Conservation (phyloP, 1,140 invertebrate genomes). For the Nasonia longicornis region DNA sequence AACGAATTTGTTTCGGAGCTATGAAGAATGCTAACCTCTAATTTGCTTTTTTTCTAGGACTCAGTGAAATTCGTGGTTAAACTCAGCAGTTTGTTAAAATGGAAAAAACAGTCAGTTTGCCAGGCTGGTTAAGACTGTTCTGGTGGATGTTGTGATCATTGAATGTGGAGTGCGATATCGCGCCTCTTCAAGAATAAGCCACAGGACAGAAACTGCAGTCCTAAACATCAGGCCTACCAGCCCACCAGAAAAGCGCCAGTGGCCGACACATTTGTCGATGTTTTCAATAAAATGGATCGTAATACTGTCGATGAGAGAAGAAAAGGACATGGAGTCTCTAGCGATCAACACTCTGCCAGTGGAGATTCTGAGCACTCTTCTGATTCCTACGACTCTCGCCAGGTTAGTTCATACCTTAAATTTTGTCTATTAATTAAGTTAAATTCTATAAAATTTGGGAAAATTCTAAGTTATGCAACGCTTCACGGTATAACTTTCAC, state of each 20-base stretch:
- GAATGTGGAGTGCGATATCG: constrained; percentile 68
- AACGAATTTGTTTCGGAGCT: not conserved
- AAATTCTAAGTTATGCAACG: not conserved
- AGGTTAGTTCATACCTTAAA: constrained; percentile 54
- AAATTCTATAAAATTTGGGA: not conserved
- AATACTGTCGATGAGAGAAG: constrained; percentile 66
- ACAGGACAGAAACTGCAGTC: constrained; percentile 54
- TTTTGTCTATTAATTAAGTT: not conserved
- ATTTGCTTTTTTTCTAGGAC: constrained; percentile 4
- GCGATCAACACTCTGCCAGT: constrained; percentile 52
- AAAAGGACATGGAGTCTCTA: constrained; percentile 55
- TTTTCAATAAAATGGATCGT: constrained; percentile 68
- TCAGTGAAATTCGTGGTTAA: not conserved
- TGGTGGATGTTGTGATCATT: constrained; percentile 51
- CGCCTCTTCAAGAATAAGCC: constrained; percentile 63
- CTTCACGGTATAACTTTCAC: too few relatives aligned
- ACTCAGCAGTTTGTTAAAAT: not conserved
- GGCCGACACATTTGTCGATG: constrained; percentile 65
- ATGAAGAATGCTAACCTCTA: not conserved
- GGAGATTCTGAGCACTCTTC: constrained; percentile 60
- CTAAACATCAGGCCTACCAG: constrained; percentile 53
- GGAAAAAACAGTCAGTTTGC: constrained; percentile 14
- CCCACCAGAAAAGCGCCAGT: constrained; percentile 55
- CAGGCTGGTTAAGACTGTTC: constrained; percentile 21
- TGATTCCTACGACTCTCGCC: constrained; percentile 62